Base-by-base conservation (phyloP, 2,113 vertebrate genomes). In the Ornithorhynchus anatinus region DNA sequence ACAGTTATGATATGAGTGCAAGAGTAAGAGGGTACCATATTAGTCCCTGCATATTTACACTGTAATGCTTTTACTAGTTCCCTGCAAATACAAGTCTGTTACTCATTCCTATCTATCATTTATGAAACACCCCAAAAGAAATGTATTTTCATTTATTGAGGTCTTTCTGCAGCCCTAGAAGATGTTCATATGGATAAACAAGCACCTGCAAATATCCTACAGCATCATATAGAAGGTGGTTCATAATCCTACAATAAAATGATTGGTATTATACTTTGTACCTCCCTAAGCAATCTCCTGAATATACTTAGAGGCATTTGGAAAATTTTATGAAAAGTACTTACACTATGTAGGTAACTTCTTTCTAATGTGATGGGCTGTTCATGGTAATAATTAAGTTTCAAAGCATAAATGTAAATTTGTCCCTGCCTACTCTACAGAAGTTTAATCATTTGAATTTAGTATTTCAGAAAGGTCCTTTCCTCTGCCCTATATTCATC, bases 61-160 rank as follows among this genome's bases (percentile, higher is more conserved):
- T 86, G 89, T 83, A 86, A 86, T 71, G 59, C 58, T 86, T n/a
- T 77, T 61, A 52, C n/a, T 32, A 36, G 16, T 80, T 86, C 75
- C 81, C 60, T 67, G 65, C 63, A 15, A 63, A 37, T 16, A 67
- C 39, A 90, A 82, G 81, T 58, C 52, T 83, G 43, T 77, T 85
- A 81, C 31, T 51, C 68, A 79, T 79, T 75, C 75, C 73, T 73
- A 85, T 92, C 84, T 92, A 91, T 88, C 71, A 86, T 87, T 89
- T 75, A 88, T 87, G 84, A 86, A 90, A 89, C 86, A 83, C 73
- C 80, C 82, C 65, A 82, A 79, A 91, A 88, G 42, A 88, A 89
- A 84, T 79, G 86, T 16, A 44, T 86, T 91, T 89, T 88, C 42
- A 89, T 91, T 91, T 89, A 82, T 86, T 86, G 88, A 84, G 62